Evolutionary conservation across 1,140 invertebrate genomes (phyloP).

Genomic region (Sitobion miscanthi): DNA sequence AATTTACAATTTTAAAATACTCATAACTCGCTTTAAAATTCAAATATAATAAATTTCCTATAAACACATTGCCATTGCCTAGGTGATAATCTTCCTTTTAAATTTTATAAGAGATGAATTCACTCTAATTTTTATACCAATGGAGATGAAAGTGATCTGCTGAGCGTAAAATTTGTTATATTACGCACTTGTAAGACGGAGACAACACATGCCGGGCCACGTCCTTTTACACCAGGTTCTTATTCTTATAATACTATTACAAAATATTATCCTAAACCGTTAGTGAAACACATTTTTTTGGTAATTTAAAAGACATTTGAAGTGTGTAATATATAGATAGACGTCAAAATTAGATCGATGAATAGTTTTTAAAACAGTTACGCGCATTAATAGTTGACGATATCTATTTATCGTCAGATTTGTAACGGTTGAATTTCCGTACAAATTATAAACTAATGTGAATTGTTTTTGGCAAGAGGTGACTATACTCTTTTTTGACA

Average conservation of each 20-base stretch:
- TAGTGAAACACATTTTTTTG: neutral
- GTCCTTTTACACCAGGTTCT: neutral
- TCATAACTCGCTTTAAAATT: too few relatives aligned
- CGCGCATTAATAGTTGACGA: neutral
- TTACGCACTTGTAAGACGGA: too few relatives aligned
- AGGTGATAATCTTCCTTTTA: too few relatives aligned
- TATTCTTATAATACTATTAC: neutral
- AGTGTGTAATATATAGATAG: neutral
- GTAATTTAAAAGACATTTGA: neutral
- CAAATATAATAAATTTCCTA: too few relatives aligned
- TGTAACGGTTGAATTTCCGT: neutral
- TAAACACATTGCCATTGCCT: too few relatives aligned
- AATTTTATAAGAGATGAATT: too few relatives aligned
- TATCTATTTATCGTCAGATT: neutral
- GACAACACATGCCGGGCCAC: too few relatives aligned
- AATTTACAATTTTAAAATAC: too few relatives aligned
- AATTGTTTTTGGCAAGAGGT: constrained; percentile 11
- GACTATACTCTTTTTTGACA: constrained; percentile 12
- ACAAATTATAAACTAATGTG: neutral
- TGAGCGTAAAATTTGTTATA: too few relatives aligned
- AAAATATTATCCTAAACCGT: neutral
- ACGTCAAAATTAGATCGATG: neutral
- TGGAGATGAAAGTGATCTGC: too few relatives aligned
- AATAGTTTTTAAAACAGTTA: neutral
- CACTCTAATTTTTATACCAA: too few relatives aligned